These are phyloP conservation scores for Sebastes iracundus DNA, from an alignment of 2,797 vertebrate species.

Conservation along the genomic window DNA sequence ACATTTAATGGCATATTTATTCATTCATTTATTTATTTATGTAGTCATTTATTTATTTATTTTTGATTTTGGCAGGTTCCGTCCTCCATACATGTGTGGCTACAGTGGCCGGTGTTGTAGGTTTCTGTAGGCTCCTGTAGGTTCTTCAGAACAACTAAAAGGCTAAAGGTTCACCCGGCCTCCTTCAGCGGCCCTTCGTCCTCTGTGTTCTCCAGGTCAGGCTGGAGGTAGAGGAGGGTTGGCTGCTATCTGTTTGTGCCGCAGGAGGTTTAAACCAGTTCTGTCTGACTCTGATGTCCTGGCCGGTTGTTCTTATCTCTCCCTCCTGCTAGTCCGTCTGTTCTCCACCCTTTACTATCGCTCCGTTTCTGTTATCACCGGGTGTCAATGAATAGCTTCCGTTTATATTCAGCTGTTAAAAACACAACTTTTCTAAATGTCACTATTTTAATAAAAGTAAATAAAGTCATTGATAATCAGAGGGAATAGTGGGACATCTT, in stretches of 20 bases:
- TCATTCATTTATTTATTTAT: too few relatives aligned
- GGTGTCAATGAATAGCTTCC: background rate
- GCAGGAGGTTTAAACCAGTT: constrained; percentile 27
- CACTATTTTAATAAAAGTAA: background rate
- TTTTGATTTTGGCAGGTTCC: too few relatives aligned
- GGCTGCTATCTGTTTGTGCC: background rate
- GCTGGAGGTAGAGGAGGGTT: background rate
- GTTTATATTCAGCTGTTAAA: background rate
- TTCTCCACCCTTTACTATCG: constrained; percentile 31
- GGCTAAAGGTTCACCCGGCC: background rate
- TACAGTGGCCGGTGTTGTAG: too few relatives aligned
- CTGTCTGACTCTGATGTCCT: background rate
- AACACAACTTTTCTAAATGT: background rate
- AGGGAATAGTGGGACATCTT: background rate
- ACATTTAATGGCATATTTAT: too few relatives aligned
- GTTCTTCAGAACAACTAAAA: background rate
- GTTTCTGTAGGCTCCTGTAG: too few relatives aligned
- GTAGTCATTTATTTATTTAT: too few relatives aligned
- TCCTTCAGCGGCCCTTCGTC: background rate
- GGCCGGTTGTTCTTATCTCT: constrained; percentile 36
- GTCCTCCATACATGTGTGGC: too few relatives aligned
- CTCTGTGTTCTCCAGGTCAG: background rate
- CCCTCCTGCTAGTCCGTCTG: background rate
- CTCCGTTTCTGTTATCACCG: background rate
- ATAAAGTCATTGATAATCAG: background rate